Conservation (phyloP, 2,113 vertebrate genomes). For the Microcebus ravelobensis region DNA sequence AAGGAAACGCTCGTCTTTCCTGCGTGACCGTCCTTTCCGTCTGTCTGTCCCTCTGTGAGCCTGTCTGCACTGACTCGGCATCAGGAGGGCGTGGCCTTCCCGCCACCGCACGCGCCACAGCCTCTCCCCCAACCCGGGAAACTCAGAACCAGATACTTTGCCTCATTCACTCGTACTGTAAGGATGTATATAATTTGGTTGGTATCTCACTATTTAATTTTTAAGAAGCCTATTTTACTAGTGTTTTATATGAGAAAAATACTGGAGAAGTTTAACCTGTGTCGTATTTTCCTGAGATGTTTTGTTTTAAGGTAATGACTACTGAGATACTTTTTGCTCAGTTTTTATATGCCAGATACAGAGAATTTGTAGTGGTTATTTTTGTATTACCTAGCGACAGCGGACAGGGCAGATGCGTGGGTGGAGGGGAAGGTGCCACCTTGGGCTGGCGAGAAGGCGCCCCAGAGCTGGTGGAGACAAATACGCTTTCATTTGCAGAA, state of each 20-base stretch:
- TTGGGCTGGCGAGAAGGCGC: neutral
- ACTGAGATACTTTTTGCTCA: slow-evolving; percentile 69
- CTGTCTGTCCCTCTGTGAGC: neutral
- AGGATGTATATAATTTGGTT: slow-evolving; percentile 68
- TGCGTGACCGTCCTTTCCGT: neutral
- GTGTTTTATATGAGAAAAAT: slow-evolving; percentile 75
- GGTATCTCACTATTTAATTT: slow-evolving; percentile 84
- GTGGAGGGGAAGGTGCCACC: neutral
- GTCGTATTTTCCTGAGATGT: slow-evolving; percentile 70
- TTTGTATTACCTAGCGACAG: slow-evolving; percentile 53
- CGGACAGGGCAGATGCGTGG: neutral
- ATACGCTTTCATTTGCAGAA: slow-evolving; percentile 10
- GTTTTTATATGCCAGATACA: slow-evolving; percentile 73
- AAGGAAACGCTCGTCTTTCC: neutral
- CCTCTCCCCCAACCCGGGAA: neutral
- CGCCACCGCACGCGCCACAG: neutral
- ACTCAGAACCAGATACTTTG: slow-evolving; percentile 36
- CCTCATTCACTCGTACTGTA: slow-evolving; percentile 72
- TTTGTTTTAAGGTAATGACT: slow-evolving; percentile 66
- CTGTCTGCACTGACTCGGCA: neutral
- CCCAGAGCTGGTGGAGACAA: neutral
- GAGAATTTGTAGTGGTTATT: slow-evolving; percentile 73
- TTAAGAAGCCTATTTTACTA: slow-evolving; percentile 77
- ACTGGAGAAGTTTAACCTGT: slow-evolving; percentile 66
- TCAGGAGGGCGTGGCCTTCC: neutral